Evolutionary conservation across 2,797 vertebrate genomes (phyloP), one percentile per base, ranked within the genome.

Genomic region (Enteromius argenteus): DNA sequence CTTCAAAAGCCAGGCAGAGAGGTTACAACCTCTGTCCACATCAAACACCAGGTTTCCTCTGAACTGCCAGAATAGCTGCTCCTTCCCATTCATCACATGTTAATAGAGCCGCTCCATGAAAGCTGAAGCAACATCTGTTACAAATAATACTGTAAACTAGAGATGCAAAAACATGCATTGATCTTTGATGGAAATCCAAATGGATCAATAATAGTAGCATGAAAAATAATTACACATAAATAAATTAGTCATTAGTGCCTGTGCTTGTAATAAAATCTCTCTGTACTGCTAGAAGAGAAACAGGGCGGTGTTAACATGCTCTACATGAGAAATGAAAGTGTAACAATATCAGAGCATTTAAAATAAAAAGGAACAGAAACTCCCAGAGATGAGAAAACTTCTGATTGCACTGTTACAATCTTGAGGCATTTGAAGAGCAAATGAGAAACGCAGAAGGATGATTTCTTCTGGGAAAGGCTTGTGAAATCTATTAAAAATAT

Each of bases 381-480:
- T 77, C 21, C 30, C 53, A 39, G 72, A 37, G 14, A 64, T 71
- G 19, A 77, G 42, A 56, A 60, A 84, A 80, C 27, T 11, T 79
- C n/a, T 60, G 69, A 83, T 80, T 86, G 79, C 46, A 72, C 60
- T 19, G 21, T 81, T 73, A 81, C 37, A 77, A 35, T 68, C 39
- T 49, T 84, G 21, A 35, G 49, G 60, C 69, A 74, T 64, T 42
- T 72, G 44, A 86, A 42, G 64, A 44, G 58, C 58, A 74, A 35
- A 69, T 79, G 79, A 76, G 42, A 62, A 82, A 71, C 23, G 60
- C 27, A 39, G 19, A 58, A 62, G 39, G 46, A 73, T 66, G 53
- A 82, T 85, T 81, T 72, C 76, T 58, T 72, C 32, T 79, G 81
- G 71, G 82, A 82, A 37, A 76, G 56, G 64, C 83, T 83, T 81